A percentile compares a stretch with the other conserved stretches of the same genome.
Evolutionary conservation across 1,140 invertebrate species (phyloP).

Genomic region (Armadillidium nasatum): DNA sequence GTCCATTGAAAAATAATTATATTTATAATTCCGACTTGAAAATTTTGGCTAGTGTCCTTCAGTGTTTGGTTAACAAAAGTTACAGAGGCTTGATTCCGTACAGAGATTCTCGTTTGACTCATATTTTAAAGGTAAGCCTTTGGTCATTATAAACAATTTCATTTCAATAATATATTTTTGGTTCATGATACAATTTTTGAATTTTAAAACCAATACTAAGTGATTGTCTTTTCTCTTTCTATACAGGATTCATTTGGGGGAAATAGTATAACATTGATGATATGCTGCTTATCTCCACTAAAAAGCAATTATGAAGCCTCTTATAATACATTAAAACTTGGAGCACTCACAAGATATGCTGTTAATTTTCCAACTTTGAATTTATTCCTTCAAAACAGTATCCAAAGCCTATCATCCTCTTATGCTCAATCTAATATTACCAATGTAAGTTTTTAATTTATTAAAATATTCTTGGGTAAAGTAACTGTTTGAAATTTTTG

Average conservation of each 20-base stretch:
- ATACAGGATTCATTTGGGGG: constrained; percentile 42
- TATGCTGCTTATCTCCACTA: constrained; percentile 41
- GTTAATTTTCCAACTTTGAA: constrained; percentile 39
- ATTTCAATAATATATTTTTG: too few relatives aligned
- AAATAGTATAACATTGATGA: constrained; percentile 40
- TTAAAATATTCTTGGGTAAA: neutral
- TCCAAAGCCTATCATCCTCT: constrained; percentile 23
- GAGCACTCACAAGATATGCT: constrained; percentile 37
- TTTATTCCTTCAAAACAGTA: constrained; percentile 37
- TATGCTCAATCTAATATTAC: constrained; percentile 19
- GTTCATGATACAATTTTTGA: too few relatives aligned
- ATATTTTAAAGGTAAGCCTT: constrained; percentile 40
- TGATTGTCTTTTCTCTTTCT: neutral
- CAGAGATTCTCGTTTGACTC: constrained; percentile 39
- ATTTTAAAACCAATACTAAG: neutral
- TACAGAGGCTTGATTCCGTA: constrained; percentile 36
- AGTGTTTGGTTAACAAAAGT: constrained; percentile 37
- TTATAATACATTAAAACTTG: constrained; percentile 40
- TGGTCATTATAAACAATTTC: too few relatives aligned
- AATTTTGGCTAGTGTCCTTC: constrained; percentile 35
- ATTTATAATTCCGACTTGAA: constrained; percentile 37
- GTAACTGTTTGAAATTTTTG: neutral
- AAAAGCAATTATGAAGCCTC: constrained; percentile 38
- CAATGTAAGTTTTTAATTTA: constrained; percentile 22
- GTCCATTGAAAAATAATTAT: constrained; percentile 25